These are phyloP conservation scores for Palythoa grandis DNA, from an alignment of 92 coral and sea anemone species.

Conservation along the genomic window DNA sequence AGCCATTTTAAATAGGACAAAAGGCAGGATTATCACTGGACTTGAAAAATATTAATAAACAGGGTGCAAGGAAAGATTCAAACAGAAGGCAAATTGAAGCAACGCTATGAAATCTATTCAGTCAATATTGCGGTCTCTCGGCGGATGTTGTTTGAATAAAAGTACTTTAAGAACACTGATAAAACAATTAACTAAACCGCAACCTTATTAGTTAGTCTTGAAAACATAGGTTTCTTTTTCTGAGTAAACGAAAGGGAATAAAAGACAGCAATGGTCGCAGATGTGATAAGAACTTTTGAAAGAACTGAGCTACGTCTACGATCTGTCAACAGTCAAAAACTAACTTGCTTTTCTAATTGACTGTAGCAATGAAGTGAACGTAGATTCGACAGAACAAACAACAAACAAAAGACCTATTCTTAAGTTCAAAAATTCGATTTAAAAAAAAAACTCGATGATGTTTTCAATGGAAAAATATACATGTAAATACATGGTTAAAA, in stretches of 20 bases:
- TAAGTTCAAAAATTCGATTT: background rate
- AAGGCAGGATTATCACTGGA: no score
- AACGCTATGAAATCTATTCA: background rate
- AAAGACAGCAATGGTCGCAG: background rate
- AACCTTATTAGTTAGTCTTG: background rate
- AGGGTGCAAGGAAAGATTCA: no score
- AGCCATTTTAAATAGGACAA: no score
- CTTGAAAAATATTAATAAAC: no score
- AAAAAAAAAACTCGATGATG: background rate
- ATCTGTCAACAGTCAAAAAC: background rate
- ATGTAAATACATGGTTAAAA: background rate
- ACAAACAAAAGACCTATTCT: background rate
- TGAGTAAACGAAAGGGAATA: background rate
- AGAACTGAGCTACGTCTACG: background rate
- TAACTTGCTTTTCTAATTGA: background rate
- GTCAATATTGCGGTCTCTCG: conserved; percentile 20
- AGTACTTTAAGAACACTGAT: conserved; percentile 33
- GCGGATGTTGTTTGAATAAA: conserved; percentile 39
- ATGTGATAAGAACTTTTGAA: background rate
- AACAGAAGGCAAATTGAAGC: conserved; percentile 5
- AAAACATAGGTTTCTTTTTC: conserved; percentile 5
- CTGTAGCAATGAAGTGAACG: background rate
- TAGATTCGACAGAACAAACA: background rate
- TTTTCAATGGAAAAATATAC: background rate
- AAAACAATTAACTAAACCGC: conserved; percentile 39